Percentiles rank a stretch among this genome's conserved stretches.
Evolutionary conservation across 2,113 vertebrate species (phyloP).

Genomic region (Megalops atlanticus): DNA sequence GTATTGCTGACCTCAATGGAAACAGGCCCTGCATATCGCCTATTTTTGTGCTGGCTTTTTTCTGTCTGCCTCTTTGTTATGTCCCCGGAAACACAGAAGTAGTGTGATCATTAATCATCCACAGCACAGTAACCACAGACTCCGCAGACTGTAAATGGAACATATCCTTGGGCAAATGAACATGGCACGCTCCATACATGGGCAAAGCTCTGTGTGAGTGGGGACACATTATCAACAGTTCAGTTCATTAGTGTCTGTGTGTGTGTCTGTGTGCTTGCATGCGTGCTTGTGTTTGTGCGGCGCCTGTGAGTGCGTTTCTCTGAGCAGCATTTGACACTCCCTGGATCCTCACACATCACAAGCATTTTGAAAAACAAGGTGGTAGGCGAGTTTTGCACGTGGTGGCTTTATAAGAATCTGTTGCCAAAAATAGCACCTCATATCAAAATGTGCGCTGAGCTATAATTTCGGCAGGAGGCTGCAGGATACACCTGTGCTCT

Average conservation of each 20-base stretch:
- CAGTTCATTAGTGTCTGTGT: too few relatives aligned
- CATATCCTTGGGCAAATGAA: neutral
- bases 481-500: constrained; percentile 53
- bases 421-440: neutral
- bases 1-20: neutral
- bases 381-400: neutral
- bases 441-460: neutral
- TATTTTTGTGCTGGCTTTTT: neutral
- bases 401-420: neutral
- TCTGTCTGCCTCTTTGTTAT: neutral
- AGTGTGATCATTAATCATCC: neutral
- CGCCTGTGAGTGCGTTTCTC: too few relatives aligned
- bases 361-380: neutral
- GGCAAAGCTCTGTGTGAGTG: neutral
- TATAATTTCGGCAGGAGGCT: constrained; percentile 17
- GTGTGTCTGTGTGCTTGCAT: neutral
- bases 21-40: neutral
- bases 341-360: too few relatives aligned
- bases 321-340: too few relatives aligned
- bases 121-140: neutral
- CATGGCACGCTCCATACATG: neutral
- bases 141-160: neutral
- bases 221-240: too few relatives aligned
- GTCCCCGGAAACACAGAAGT: neutral
- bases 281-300: neutral